Percentiles rank a stretch among this genome's conserved stretches.
These are phyloP conservation scores for Drosophila merina DNA, from an alignment of 2,888 invertebrate species.

Conservation along the genomic window DNA sequence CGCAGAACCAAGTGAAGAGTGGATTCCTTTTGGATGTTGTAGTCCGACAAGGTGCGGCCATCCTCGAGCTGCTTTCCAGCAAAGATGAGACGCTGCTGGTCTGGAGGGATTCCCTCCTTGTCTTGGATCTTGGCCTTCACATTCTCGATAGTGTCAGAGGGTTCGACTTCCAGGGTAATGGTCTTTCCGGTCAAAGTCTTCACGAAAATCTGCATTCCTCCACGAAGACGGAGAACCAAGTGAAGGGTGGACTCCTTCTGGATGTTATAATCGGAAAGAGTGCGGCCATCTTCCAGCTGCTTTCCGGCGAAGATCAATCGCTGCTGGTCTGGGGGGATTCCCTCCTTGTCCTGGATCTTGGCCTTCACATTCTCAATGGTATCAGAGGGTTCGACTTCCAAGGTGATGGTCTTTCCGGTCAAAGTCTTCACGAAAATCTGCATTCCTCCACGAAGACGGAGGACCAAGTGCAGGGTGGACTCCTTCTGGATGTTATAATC, in stretches of 20 bases:
- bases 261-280: constrained; percentile 31
- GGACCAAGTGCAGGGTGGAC: constrained; percentile 73
- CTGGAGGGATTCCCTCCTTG: too few relatives aligned
- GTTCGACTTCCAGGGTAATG: too few relatives aligned
- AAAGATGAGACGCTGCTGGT: too few relatives aligned
- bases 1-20: too few relatives aligned
- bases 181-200: too few relatives aligned
- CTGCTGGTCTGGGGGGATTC: constrained; percentile 64
- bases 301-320: constrained; percentile 63
- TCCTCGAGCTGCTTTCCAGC: too few relatives aligned
- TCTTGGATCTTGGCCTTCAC: too few relatives aligned
- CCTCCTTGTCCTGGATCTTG: constrained; percentile 63
- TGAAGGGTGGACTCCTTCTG: constrained; percentile 53
- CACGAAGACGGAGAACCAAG: constrained; percentile 90
- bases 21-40: too few relatives aligned
- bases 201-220: constrained; percentile 86
- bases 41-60: too few relatives aligned
- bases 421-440: constrained; percentile 53
- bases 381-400: constrained; percentile 63
- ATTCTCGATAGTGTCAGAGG: too few relatives aligned
- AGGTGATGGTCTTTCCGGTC: constrained; percentile 31
- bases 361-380: constrained; percentile 63
- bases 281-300: constrained; percentile 39
- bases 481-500: constrained; percentile 79
- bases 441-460: constrained; percentile 70